A percentile compares a stretch with the other conserved stretches of the same genome.
Conservation (phyloP, 2,888 invertebrate genomes). For the Lissonota sp. region DNA sequence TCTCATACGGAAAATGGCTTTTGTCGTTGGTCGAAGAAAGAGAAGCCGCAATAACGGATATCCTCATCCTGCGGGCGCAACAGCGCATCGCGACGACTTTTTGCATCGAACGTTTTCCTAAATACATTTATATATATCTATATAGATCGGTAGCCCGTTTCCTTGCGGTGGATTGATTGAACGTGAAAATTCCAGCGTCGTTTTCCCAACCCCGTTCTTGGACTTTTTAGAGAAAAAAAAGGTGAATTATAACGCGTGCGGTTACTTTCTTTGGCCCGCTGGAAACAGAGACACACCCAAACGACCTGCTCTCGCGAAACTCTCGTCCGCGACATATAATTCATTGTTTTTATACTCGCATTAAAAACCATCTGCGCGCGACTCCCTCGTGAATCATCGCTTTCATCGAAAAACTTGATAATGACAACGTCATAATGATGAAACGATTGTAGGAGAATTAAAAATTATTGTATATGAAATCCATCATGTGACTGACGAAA, state of each 20-base stretch:
- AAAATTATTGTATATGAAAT: background rate
- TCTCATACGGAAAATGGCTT: slow-evolving; percentile 63
- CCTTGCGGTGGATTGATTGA: slow-evolving; percentile 62
- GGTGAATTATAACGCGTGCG: background rate
- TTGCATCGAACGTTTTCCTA: slow-evolving; percentile 39
- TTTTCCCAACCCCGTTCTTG: slow-evolving; percentile 52
- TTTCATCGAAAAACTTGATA: slow-evolving; percentile 32
- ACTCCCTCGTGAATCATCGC: slow-evolving; percentile 49
- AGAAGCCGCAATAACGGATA: slow-evolving; percentile 60
- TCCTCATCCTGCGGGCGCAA: slow-evolving; percentile 59
- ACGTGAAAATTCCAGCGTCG: slow-evolving; percentile 59
- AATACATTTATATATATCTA: background rate
- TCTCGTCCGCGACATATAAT: slow-evolving; percentile 21
- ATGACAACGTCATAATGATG: slow-evolving; percentile 28
- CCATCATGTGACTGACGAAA: slow-evolving; percentile 29
- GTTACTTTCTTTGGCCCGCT: slow-evolving; percentile 38
- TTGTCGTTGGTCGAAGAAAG: slow-evolving; percentile 21
- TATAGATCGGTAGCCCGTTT: slow-evolving; percentile 23
- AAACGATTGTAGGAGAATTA: background rate
- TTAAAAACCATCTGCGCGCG: slow-evolving; percentile 46
- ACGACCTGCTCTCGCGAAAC: slow-evolving; percentile 31
- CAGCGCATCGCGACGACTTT: slow-evolving; percentile 51
- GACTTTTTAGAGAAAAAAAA: background rate
- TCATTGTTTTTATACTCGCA: background rate
- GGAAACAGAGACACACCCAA: slow-evolving; percentile 34